Evolutionary conservation across 2,797 vertebrate genomes (phyloP).

Genomic region (Molossus molossus): DNA sequence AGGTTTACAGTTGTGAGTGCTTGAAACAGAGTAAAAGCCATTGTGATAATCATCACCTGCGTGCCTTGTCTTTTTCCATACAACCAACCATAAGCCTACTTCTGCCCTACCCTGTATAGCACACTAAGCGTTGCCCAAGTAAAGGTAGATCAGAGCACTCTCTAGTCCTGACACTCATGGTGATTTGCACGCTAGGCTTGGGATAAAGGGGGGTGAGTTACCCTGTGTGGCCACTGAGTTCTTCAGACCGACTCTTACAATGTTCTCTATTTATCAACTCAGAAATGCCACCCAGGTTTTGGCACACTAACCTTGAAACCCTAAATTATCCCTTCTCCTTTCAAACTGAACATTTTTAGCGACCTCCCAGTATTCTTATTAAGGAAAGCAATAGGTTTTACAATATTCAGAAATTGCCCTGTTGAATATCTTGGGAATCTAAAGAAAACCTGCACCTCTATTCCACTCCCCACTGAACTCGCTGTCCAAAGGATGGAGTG

Average conservation of each 20-base stretch:
- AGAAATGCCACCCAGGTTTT: background rate
- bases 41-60: background rate
- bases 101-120: background rate
- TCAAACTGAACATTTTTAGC: background rate
- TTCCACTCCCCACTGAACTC: background rate
- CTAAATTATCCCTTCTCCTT: background rate
- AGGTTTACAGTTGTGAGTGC: background rate
- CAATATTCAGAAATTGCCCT: background rate
- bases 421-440: background rate
- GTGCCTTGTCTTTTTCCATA: background rate
- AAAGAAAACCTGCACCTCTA: background rate
- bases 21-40: background rate
- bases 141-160: background rate
- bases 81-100: background rate
- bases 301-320: background rate
- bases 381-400: background rate
- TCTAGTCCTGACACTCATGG: rapidly evolving
- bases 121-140: background rate
- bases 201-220: rapidly evolving
- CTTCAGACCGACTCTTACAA: background rate
- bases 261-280: background rate
- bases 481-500: background rate
- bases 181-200: background rate
- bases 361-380: background rate
- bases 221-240: background rate